Conservation (phyloP, 2,888 invertebrate species). For the Rhynchonema sp. region DNA sequence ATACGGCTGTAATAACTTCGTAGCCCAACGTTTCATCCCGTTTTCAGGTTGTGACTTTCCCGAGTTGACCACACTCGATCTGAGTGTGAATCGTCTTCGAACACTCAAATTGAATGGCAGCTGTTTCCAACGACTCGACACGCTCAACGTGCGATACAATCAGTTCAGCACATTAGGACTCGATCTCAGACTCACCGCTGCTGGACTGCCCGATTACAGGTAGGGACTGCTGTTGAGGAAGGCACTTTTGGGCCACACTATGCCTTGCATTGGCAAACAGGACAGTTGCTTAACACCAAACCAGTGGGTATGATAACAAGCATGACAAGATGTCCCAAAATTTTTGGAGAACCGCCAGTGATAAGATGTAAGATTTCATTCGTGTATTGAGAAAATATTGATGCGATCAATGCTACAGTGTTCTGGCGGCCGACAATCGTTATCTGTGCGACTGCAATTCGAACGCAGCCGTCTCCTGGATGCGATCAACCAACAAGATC, state of each 20-base stretch:
- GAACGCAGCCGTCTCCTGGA: conserved; percentile 6
- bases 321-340: no score
- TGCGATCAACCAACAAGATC: conserved; percentile 1
- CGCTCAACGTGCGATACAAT: conserved; percentile 4
- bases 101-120: not conserved
- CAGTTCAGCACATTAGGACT: conserved; percentile 3
- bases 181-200: conserved; percentile 1
- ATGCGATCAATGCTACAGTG: no score
- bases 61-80: not conserved
- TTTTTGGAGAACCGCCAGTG: no score
- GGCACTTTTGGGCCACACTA: no score
- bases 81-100: not conserved
- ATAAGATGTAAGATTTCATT: no score
- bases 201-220: not conserved
- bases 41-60: conserved; percentile 4
- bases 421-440: conserved; percentile 2
- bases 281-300: no score
- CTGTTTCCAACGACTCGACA: not conserved
- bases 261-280: no score
- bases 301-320: no score
- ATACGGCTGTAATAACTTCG: no score
- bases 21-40: no score
- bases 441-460: conserved; percentile 8
- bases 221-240: no score
- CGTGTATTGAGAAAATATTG: no score